Evolutionary conservation across 1,140 invertebrate genomes (phyloP), one percentile per base, ranked within the genome.

Genomic region (Saccostrea echinata): DNA sequence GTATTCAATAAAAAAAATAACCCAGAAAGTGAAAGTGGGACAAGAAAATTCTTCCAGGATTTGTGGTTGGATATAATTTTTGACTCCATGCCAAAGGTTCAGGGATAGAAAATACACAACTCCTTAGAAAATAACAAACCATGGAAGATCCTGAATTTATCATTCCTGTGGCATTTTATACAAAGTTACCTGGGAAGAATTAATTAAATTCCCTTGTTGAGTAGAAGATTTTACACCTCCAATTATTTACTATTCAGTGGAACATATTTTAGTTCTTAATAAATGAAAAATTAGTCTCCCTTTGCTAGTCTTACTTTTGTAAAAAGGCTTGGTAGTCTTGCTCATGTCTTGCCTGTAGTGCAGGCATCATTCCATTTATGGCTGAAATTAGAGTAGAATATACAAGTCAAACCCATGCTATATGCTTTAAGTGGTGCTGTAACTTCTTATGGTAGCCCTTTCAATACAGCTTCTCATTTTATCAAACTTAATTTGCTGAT

Each of bases 341-440:
- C 57, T 96, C 95, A 92, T 96, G 96, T 91, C 95, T 96, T 87
- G 96, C 96, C 86, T 96, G 91, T 61, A 96, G 91, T 9, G 93
- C 91, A 84, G 96, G 96, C 96, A 97, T 97, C 27, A 95, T 92
- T 84, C 92, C 92, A 71, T 96, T 95, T 35, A 97, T 95, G 84
- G 95, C 95, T 90, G 90, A 87, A 93, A 83, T 12, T 2, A 33
- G 6, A 33, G 18, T 76, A 16, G 68, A 30, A 21, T 27, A 27
- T 33, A n/a, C 4, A 80, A 80, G 2, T 24, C 13, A 43, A 30
- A 33, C 3, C 18, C 27, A 18, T 16, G 71, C 27, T 80, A 8
- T 13, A 80, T 30, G 16, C 71, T 30, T 8, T 24, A 9, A 80
- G 43, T 33, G 71, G 1, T 30, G 18, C 0, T 43, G 27, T 80